Evolutionary conservation across 2,797 vertebrate species (phyloP), one percentile per base, ranked within the genome.

Genomic region (Glyptemys insculpta): DNA sequence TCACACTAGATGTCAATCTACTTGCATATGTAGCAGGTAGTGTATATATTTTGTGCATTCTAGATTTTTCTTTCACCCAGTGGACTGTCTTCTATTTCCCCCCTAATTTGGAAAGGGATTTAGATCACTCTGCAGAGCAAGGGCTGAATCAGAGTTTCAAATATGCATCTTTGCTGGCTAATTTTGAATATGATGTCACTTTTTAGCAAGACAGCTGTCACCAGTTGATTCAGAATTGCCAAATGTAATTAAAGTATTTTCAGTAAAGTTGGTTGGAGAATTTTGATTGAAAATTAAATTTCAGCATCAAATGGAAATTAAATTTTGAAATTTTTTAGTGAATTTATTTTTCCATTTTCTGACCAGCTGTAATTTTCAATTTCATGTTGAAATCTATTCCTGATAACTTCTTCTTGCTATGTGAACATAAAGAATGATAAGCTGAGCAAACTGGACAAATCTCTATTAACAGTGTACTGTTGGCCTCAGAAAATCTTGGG

Each of bases 1-100:
- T 89, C 57, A 93, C 97, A 96, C 97, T 98, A 98, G 98, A 92
- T 98, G 97, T 97, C 98, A 94, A 95, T 97, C 95, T 97, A 44
- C 94, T 86, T 97, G 96, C 96, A 29, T 89, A 19, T 56, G 83
- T 91, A 76, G 65, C 86, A 87, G n/a, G 16, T 84, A 59, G 65
- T 88, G 1, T 37, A 8, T 74, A 1, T 86, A 54, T 54, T 82
- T 91, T 88, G 89, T 94, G 47, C 79, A 85, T 97, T 98, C 97
- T 97, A 96, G 97, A 98, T 94, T 92, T 9, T 97, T 97, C 96
- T 95, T 92, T 93, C 52, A 83, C 57, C 52, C 53, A 3, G 16
- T 83, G 12, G 6, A 21, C 18, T 53, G 81, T 96, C 81, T 95
- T 29, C 50, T 86, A 62, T 34, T 90, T 89, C 85, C 53, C 37